These are phyloP conservation scores for Chrysogorgia sp. DNA, from an alignment of 92 coral and sea anemone genomes.

Conservation along the genomic window DNA sequence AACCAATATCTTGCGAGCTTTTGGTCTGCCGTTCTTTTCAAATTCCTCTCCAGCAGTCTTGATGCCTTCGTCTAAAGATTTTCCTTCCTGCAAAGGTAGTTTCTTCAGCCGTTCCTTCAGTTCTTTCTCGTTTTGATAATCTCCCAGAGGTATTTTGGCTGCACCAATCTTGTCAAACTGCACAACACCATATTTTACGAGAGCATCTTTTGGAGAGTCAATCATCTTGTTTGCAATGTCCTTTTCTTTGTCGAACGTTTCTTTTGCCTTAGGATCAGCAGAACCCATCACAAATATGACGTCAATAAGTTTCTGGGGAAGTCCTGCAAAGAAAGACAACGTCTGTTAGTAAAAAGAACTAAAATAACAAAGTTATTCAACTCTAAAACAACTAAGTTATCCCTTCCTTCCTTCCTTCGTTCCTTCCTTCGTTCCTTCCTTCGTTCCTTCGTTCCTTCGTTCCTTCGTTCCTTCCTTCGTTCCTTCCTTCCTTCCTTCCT, in stretches of 20 bases:
- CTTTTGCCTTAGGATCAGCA: slow-evolving; percentile 55
- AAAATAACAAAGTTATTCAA: neutral
- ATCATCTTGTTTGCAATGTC: slow-evolving; percentile 44
- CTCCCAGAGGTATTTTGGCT: slow-evolving; percentile 66
- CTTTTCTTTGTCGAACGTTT: slow-evolving; percentile 41
- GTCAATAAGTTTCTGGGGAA: slow-evolving; percentile 57
- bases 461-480: slow-evolving; percentile 1
- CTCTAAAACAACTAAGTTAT: no score
- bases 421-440: slow-evolving; percentile 58
- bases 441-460: slow-evolving; percentile 47
- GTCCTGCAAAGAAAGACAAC: slow-evolving; percentile 20
- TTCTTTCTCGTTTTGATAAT: slow-evolving; percentile 60
- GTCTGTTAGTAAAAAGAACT: no score
- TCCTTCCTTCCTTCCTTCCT: slow-evolving; percentile 1
- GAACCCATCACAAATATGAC: slow-evolving; percentile 79
- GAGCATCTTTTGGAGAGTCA: slow-evolving; percentile 54
- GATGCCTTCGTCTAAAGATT: slow-evolving; percentile 46
- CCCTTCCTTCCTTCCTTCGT: no score
- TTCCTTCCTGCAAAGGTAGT: slow-evolving; percentile 44
- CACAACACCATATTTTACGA: slow-evolving; percentile 75
- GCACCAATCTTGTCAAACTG: slow-evolving; percentile 68
- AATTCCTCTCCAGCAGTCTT: slow-evolving; percentile 57
- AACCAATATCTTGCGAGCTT: slow-evolving; percentile 75
- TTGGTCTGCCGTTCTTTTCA: slow-evolving; percentile 53
- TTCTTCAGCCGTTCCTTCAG: slow-evolving; percentile 56